Evolutionary conservation across 2,797 vertebrate genomes (phyloP).

Genomic region (Alectoris magna): DNA sequence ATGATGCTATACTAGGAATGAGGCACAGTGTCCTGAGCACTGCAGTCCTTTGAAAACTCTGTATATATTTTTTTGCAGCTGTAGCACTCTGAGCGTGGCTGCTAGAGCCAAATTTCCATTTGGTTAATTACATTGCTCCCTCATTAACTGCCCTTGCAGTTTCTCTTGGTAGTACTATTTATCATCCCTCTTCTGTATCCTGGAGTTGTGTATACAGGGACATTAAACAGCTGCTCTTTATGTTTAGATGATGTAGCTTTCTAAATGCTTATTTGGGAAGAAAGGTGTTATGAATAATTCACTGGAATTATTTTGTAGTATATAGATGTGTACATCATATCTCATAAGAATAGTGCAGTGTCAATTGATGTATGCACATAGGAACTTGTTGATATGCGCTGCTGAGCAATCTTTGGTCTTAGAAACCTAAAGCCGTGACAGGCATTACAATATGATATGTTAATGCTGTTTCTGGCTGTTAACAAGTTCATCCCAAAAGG

Average conservation of each 20-base stretch:
- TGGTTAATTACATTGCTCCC: not conserved
- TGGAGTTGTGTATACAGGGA: not conserved
- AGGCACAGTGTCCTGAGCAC: not conserved
- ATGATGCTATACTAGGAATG: not conserved
- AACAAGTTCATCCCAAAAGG: not conserved
- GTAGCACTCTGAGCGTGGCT: rapidly evolving
- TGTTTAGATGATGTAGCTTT: constrained; percentile 2
- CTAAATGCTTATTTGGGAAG: constrained; percentile 1
- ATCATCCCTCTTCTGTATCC: not conserved
- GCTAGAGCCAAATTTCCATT: not conserved
- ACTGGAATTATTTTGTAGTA: not conserved
- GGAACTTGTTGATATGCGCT: not conserved
- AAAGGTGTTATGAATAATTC: constrained; percentile 20
- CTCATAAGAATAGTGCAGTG: not conserved
- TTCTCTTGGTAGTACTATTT: not conserved
- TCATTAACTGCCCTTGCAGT: not conserved
- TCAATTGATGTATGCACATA: not conserved
- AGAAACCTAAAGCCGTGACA: not conserved
- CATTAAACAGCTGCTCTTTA: not conserved
- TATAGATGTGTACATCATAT: not conserved
- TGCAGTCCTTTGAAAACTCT: not conserved
- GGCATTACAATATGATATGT: not conserved
- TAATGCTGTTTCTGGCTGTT: not conserved
- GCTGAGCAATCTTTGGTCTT: not conserved
- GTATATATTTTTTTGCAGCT: not conserved